These are phyloP conservation scores for Scolopax bukidnonensis DNA, from an alignment of 2,797 vertebrate species.

Conservation along the genomic window DNA sequence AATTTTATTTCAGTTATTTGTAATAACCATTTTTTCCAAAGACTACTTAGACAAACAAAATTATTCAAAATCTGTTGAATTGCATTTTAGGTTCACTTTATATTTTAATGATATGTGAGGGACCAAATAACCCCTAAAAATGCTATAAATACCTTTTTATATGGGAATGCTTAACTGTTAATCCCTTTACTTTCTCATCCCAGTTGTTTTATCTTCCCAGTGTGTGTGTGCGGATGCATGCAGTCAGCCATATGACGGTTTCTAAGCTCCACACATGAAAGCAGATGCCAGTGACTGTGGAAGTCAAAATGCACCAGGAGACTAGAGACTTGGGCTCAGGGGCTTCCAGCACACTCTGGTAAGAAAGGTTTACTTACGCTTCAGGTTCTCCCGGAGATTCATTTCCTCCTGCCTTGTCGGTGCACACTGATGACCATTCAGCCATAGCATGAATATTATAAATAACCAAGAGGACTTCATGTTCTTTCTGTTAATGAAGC, in stretches of 20 bases:
- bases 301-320: not conserved
- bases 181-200: not conserved
- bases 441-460: conserved; percentile 66
- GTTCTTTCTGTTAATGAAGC: conserved; percentile 53
- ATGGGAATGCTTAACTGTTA: not conserved
- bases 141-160: not conserved
- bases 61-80: not conserved
- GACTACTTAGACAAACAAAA: not conserved
- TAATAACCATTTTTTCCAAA: not conserved
- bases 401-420: conserved; percentile 63
- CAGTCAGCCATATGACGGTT: not conserved
- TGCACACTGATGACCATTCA: conserved; percentile 72
- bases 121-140: not conserved
- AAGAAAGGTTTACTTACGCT: conserved; percentile 76
- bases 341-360: not conserved
- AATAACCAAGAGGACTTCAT: conserved; percentile 82
- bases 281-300: not conserved
- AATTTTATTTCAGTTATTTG: not conserved
- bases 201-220: not conserved
- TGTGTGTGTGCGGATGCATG: not conserved
- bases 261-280: not conserved
- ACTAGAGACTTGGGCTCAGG: not conserved
- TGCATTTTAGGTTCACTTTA: not conserved
- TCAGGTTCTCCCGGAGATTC: conserved; percentile 76
- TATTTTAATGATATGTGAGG: not conserved